Evolutionary conservation across 2,888 invertebrate genomes (phyloP), one percentile per base, ranked within the genome.

Genomic region (Rhogogaster chlorosoma): DNA sequence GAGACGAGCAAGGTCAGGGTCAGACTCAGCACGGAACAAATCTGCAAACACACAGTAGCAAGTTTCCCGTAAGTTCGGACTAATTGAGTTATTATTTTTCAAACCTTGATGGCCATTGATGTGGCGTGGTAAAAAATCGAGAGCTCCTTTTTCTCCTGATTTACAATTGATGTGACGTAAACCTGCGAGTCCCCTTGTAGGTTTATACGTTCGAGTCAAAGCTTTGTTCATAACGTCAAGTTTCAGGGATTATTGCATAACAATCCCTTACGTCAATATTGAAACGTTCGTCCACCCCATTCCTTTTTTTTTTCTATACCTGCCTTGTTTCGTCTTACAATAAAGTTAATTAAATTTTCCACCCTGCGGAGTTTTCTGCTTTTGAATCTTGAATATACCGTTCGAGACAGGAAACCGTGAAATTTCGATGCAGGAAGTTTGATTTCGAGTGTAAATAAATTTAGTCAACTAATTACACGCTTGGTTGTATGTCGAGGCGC

Each of bases 41-140:
- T 88, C 94, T 97, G 26, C 96, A 97, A 92, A 97, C 97, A 42
- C 97, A 97, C 93, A 97, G 97, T 89, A 96, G 95, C 89, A 97
- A 97, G 93, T 97, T 97, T 94, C 97, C 97, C 92, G 97, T 97
- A 94, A 96, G 96, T 94, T 87, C 42, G 29, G 10, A 12, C 45
- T 67, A 42, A 29, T 77, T 12, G 22, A 53, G 53, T 53, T 32
- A 29, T 29, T n/a, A 77, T 53, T 53, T 18, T 32, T 49, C 29
- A 4, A 77, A n/a, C 3, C 32, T 53, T 29, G 18, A 26, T 32
- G 67, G 18, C 18, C 18, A 18, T 67, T 67, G 15, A 32, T 6
- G 7, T 67, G 26, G 22, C 26, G 1, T 29, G 32, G 32, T 18
- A 15, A 32, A 67, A 67, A 32, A 32, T 67, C 18, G 12, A 32